Evolutionary conservation across 2,113 vertebrate species (phyloP).

Genomic region (Tragulus kanchil): DNA sequence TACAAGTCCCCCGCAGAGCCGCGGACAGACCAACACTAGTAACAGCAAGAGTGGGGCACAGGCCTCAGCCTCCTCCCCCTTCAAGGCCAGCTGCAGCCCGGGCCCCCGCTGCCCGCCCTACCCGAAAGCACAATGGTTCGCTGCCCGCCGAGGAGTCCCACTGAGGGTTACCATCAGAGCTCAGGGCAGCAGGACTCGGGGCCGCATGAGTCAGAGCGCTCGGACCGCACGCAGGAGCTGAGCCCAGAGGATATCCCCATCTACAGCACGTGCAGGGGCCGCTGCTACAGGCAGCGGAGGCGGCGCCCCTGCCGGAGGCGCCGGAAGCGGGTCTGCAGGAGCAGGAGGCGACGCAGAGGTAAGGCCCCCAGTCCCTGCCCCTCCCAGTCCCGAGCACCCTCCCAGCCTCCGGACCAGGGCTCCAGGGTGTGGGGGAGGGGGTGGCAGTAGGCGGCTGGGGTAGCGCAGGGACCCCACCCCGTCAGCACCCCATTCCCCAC

Average conservation of each 20-base stretch:
- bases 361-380: accelerated
- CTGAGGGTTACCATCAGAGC: neutral
- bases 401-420: neutral
- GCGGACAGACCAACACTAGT: neutral
- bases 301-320: neutral
- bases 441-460: neutral
- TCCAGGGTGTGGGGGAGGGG: neutral
- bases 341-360: neutral
- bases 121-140: conserved; percentile 7
- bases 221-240: neutral
- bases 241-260: neutral
- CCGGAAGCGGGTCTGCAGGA: neutral
- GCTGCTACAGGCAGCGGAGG: neutral
- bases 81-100: conserved; percentile 14
- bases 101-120: neutral
- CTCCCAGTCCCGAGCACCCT: neutral
- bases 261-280: neutral
- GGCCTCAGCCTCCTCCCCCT: conserved; percentile 17
- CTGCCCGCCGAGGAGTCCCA: neutral
- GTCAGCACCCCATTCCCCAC: accelerated
- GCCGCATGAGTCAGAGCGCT: neutral
- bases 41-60: conserved; percentile 66
- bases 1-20: neutral
- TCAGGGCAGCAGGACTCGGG: neutral
- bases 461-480: neutral